Base-by-base conservation (phyloP, 2,888 invertebrate species). In the Hylaea fasciaria region DNA sequence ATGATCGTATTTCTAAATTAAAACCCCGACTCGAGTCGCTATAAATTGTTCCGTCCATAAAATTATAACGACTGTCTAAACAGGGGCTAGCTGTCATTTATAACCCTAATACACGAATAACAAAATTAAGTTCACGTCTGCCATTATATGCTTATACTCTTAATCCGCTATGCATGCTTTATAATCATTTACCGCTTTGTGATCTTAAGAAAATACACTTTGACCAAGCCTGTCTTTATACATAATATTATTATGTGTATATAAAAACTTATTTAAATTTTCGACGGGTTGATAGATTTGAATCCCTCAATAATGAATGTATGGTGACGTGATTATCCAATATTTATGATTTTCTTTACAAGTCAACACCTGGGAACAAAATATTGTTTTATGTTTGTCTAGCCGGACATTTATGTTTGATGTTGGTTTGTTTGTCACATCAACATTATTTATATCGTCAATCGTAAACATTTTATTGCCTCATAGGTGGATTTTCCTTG, bases 61-160 rank as follows among this genome's bases (percentile, higher is more conserved):
- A 91, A 76, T 76, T 71, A 78, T 87, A 90, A 90, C 87, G 89
- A 88, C 87, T 85, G 86, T 86, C 90, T 90, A 88, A 91, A 90
- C 86, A 89, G 87, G 80, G 89, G 84, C 85, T 89, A 83, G 85
- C 83, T 80, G 86, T 85, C 87, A 72, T 88, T 87, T 87, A 86
- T 79, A 72, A 80, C 80, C 76, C 81, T 86, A 85, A 87, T 88
- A 80, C 79, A 78, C 72, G 74, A 79, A 82, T 82, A 80, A 78
- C 72, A 81, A 81, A 81, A 76, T 74, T 70, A 69, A 68, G 71
- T 70, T 39, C 32, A 57, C 67, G 69, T 70, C 68, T 70, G 71
- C 74, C 73, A 77, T 80, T 77, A 78, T 70, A 66, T 68, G 71
- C 72, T 79, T 80, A 78, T 70, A 66, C 68, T 71, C 72, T 79